Percentiles rank a stretch among this genome's conserved stretches.
phyloP scores from a whole-genome alignment of 1,140 invertebrate species.

The Sycophila sp. region DNA sequence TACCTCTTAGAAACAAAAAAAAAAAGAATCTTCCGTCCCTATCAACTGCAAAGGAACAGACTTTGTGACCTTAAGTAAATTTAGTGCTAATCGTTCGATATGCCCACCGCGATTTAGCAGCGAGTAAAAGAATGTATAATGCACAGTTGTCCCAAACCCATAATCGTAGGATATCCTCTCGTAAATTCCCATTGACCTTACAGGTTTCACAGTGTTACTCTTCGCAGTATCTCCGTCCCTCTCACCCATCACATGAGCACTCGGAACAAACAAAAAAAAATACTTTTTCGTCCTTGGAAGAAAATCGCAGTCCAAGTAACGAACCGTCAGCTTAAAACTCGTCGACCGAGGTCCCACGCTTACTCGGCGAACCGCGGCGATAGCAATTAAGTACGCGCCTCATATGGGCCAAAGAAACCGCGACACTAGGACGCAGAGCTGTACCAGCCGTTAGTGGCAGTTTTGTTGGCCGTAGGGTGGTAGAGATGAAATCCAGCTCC shows the following conservation, averaged over 20 bases:
- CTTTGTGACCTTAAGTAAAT: constrained; percentile 28
- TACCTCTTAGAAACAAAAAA: no score
- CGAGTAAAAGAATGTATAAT: constrained; percentile 18
- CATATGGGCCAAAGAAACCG: background rate
- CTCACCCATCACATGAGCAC: constrained; percentile 17
- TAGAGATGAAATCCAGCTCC: constrained; percentile 89
- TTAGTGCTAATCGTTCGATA: background rate
- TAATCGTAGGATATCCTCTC: background rate
- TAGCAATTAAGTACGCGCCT: constrained; percentile 26
- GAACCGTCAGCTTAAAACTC: no score
- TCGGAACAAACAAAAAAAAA: background rate
- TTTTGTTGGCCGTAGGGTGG: constrained; percentile 79
- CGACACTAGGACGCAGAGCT: constrained; percentile 62
- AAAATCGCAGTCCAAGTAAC: no score
- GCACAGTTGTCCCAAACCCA: constrained; percentile 38
- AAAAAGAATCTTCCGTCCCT: constrained; percentile 6
- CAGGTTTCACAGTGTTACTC: background rate
- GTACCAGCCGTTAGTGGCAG: constrained; percentile 66
- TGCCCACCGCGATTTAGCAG: background rate
- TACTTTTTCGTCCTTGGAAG: no score
- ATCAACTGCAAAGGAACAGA: background rate
- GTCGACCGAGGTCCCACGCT: background rate
- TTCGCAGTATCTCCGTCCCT: no score
- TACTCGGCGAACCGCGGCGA: background rate
- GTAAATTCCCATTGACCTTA: background rate